Conservation (phyloP, 2,888 invertebrate species). For the Plagodis pulveraria region DNA sequence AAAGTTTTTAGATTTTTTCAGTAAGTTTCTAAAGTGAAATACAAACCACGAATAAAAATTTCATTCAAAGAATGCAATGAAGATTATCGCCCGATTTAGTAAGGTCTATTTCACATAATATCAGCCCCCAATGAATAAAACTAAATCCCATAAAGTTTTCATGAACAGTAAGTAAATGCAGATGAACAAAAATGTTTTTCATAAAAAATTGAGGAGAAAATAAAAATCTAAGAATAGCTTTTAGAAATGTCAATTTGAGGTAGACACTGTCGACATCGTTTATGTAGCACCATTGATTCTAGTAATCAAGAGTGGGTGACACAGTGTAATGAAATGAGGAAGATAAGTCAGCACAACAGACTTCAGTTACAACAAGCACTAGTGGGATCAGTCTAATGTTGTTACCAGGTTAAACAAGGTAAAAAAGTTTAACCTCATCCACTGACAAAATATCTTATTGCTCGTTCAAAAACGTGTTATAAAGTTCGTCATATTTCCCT, state of each 20-base stretch:
- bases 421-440: no score
- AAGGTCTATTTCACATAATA: no score
- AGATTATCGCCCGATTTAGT: no score
- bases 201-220: neutral
- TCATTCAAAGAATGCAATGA: no score
- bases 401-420: neutral
- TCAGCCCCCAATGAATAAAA: no score
- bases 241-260: neutral
- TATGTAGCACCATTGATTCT: neutral
- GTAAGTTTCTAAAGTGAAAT: no score
- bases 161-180: neutral
- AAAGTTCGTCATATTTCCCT: no score
- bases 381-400: neutral
- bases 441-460: no score
- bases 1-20: no score
- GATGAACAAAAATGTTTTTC: neutral
- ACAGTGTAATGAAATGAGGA: neutral
- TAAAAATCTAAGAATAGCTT: neutral
- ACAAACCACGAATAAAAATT: no score
- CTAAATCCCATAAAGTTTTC: no score
- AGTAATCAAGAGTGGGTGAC: neutral
- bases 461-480: no score
- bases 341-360: neutral
- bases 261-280: constrained; percentile 1
- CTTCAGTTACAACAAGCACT: neutral